Base-by-base conservation (phyloP, 1,140 invertebrate genomes). In the Ceratosolen fusciceps region DNA sequence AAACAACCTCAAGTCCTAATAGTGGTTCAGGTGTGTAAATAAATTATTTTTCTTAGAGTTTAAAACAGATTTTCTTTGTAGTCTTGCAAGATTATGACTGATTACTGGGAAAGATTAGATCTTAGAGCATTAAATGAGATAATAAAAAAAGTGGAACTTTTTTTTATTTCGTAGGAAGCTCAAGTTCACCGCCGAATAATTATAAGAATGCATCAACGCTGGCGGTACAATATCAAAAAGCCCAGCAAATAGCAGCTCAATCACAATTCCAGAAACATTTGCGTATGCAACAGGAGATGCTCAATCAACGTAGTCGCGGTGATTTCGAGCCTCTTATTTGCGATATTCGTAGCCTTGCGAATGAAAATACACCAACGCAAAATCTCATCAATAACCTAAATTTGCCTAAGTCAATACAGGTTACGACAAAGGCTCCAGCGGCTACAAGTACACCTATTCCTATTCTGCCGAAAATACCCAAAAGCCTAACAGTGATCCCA, bases 401-500 rank as follows among this genome's bases (percentile, higher is more conserved):
- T 80, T 80, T 90, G 74, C 90, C 90, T 7, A 90, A 90, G 77
- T 90, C 89, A 8, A 90, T 90, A 81, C 90, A 90, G 75, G 90
- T 90, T 43, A 90, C 90, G 29, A 90, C 89, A 0, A 90, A 90
- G 81, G 84, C 85, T 74, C 79, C 83, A 39, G 84, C 82, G 78
- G 85, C 86, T 47, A 85, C 84, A 34, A 78, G 83, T 26, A 85
- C 80, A 60, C 86, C 85, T 24, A 89, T 90, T 79, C 87, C 88
- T 77, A 89, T 88, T 79, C 88, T 95, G 89, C 94, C 94, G 62
- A 95, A 94, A 88, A 95, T 95, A 84, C 94, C 94, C 16, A 95
- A 94, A 86, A 95, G 93, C 1, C 85, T 95, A 58, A 95, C 94
- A 3, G 93, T 95, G 73, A 95, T 95, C 82, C 93, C 94, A 0